Evolutionary conservation across 37 sponge, comb jelly and placozoan genomes (phyloP).

Genomic region (Lycopodina hypogea): DNA sequence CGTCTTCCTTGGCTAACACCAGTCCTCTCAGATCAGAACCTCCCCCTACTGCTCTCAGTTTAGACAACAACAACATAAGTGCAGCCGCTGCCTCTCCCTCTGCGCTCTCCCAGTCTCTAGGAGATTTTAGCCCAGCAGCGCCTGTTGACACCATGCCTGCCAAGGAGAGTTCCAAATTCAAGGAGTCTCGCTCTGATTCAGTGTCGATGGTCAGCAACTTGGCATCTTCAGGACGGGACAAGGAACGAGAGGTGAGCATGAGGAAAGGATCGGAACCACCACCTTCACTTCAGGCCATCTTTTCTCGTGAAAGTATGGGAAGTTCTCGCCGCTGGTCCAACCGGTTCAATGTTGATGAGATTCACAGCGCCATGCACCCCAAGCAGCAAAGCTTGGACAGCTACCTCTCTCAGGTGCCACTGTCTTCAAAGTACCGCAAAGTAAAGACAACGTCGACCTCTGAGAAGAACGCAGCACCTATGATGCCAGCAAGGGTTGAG

Average conservation of each 20-base stretch:
- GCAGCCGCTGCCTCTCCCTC: not conserved
- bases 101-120: not conserved
- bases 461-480: not conserved
- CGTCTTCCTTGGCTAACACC: not conserved
- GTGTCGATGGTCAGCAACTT: not conserved
- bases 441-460: conserved; percentile 16
- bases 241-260: not conserved
- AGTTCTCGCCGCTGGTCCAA: conserved; percentile 18
- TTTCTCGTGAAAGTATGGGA: conserved; percentile 15
- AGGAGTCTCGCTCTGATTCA: conserved; percentile 3
- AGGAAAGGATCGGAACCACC: conserved; percentile 28
- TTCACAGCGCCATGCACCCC: not conserved
- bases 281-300: conserved; percentile 29
- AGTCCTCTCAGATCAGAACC: not conserved
- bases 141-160: not conserved
- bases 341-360: conserved; percentile 12
- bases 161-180: not conserved
- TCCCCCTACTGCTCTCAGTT: not conserved
- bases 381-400: conserved; percentile 45
- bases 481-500: not conserved
- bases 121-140: not conserved
- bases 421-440: conserved; percentile 33
- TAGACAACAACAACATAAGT: not conserved
- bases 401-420: conserved; percentile 1
- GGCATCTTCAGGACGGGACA: not conserved